These are phyloP conservation scores for Microplitis mediator DNA, from an alignment of 1,140 invertebrate genomes.

Conservation along the genomic window DNA sequence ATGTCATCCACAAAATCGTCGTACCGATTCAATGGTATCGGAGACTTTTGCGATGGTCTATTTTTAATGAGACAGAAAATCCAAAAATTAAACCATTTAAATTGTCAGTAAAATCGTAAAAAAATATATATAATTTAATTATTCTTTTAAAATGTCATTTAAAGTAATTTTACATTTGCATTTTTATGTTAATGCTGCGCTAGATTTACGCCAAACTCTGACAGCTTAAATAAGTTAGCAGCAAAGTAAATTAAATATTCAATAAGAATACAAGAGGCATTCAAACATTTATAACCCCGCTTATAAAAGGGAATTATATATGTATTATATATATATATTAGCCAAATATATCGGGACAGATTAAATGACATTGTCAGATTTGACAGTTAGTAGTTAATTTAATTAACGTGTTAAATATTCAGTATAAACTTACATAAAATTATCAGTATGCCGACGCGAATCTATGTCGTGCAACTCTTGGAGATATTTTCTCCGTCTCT, in stretches of 20 bases:
- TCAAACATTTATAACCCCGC: background rate
- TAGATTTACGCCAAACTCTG: no score
- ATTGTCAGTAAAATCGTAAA: no score
- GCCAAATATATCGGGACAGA: no score
- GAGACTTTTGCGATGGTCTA: conserved; percentile 89
- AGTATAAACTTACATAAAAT: conserved; percentile 73
- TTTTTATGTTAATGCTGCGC: no score
- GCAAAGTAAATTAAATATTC: background rate
- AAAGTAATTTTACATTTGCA: background rate
- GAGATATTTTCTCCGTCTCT: conserved; percentile 83
- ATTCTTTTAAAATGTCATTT: background rate
- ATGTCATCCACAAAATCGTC: conserved; percentile 79
- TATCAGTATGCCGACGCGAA: conserved; percentile 86
- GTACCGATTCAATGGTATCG: conserved; percentile 90
- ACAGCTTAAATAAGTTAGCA: no score
- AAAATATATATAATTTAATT: background rate
- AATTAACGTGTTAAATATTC: no score
- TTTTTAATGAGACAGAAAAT: no score
- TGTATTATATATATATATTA: no score
- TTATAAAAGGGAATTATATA: no score
- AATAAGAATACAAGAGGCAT: conserved; percentile 15
- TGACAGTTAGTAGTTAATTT: no score
- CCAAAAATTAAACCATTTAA: no score
- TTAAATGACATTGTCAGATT: no score
- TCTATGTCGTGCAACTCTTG: conserved; percentile 91